phyloP scores from a whole-genome alignment of 1,140 invertebrate genomes.

The Zaprionus lachaisei region DNA sequence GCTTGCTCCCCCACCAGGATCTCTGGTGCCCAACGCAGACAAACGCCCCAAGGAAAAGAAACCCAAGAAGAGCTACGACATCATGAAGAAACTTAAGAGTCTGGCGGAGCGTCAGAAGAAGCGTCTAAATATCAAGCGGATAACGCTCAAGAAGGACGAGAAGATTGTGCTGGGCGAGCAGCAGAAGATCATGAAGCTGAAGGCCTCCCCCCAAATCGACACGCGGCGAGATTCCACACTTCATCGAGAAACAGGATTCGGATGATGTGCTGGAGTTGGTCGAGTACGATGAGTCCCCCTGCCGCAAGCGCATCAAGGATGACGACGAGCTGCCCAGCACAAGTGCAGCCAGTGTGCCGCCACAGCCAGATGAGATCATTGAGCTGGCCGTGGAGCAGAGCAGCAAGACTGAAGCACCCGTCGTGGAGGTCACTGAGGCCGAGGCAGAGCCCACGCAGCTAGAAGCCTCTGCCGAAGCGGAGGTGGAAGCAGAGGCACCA shows the following conservation, averaged over 20 bases:
- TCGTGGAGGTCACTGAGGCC: conserved; percentile 65
- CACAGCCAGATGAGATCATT: conserved; percentile 82
- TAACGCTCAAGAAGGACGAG: conserved; percentile 83
- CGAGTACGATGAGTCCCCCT: conserved; percentile 82
- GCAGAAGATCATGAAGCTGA: conserved; percentile 78
- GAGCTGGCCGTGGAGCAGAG: conserved; percentile 60
- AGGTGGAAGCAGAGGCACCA: conserved; percentile 45
- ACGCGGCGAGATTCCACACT: conserved; percentile 79
- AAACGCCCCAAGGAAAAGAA: conserved; percentile 58
- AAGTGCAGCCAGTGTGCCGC: conserved; percentile 55
- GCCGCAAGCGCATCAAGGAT: conserved; percentile 73
- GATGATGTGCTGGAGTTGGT: conserved; percentile 82
- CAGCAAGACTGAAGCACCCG: conserved; percentile 50
- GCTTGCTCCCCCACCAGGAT: conserved; percentile 65
- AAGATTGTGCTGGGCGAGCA: conserved; percentile 78
- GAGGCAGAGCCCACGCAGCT: conserved; percentile 71
- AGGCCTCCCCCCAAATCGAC: conserved; percentile 79
- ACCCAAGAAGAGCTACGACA: conserved; percentile 84
- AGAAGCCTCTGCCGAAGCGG: not conserved
- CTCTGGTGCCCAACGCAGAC: conserved; percentile 57
- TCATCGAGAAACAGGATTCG: conserved; percentile 84
- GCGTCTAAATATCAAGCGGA: conserved; percentile 85
- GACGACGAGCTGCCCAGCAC: conserved; percentile 47
- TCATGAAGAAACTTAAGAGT: conserved; percentile 87
- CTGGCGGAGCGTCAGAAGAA: conserved; percentile 87